Percentiles rank a stretch among this genome's conserved stretches.
These are phyloP conservation scores for Gymnothorax reevesii DNA, from an alignment of 2,797 vertebrate genomes.

Conservation along the genomic window DNA sequence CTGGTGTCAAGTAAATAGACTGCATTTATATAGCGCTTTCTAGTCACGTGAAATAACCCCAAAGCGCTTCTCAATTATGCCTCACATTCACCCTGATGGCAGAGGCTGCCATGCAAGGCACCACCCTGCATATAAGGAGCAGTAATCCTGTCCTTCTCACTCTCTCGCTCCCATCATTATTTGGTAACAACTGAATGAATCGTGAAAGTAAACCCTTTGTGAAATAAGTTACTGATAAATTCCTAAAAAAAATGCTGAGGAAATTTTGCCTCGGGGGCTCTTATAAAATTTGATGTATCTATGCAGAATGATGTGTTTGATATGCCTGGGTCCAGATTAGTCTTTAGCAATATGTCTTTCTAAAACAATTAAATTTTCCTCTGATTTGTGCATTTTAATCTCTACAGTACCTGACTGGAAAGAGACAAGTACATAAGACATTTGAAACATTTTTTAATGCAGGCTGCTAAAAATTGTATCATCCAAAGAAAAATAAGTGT, in stretches of 20 bases:
- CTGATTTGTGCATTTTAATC: conserved; percentile 27
- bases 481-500: conserved; percentile 50
- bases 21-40: no score
- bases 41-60: no score
- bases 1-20: no score
- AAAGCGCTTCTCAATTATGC: no score
- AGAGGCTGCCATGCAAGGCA: no score
- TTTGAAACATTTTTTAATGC: conserved; percentile 57
- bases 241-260: background rate
- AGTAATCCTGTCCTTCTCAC: no score
- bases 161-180: no score
- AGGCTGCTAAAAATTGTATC: conserved; percentile 46
- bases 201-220: background rate
- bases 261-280: background rate
- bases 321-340: conserved; percentile 20
- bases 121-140: no score
- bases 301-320: background rate
- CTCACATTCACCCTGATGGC: no score
- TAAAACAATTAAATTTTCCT: conserved; percentile 23
- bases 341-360: conserved; percentile 3
- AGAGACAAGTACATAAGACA: conserved; percentile 40
- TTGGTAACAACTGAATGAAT: no score
- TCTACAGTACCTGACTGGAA: conserved; percentile 25
- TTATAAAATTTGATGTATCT: background rate
- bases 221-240: background rate